Conservation (phyloP, 2,888 invertebrate species). For the Drosophila multiciliata region DNA sequence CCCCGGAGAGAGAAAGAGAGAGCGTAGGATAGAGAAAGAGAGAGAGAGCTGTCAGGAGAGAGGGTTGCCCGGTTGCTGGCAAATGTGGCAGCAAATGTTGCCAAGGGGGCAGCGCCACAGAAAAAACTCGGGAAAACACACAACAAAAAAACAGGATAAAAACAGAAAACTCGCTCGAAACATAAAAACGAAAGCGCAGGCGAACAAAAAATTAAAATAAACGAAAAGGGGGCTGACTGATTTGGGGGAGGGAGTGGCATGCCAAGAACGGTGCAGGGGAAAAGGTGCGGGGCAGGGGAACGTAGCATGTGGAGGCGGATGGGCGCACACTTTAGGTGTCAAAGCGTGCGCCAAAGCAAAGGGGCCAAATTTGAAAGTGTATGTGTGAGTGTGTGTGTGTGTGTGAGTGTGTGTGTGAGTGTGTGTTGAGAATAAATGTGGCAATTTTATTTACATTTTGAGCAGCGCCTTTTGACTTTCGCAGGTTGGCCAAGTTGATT, state of each 20-base stretch:
- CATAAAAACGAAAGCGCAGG: conserved; percentile 76
- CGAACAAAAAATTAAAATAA: conserved; percentile 79
- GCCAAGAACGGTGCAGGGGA: conserved; percentile 20
- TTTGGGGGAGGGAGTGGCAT: conserved; percentile 28
- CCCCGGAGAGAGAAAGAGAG: neutral
- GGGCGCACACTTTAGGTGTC: conserved; percentile 79
- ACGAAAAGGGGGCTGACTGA: conserved; percentile 42
- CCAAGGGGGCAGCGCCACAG: conserved; percentile 36
- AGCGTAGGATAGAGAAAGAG: conserved; percentile 7
- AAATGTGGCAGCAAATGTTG: conserved; percentile 60
- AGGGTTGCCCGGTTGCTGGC: conserved; percentile 32
- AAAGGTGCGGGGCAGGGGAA: conserved; percentile 20
- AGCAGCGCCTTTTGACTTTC: conserved; percentile 49
- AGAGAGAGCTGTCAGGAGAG: conserved; percentile 28
- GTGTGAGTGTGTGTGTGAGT: conserved; percentile 5
- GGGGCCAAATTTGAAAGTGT: conserved; percentile 32
- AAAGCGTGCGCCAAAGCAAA: conserved; percentile 64
- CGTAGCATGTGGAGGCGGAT: conserved; percentile 61
- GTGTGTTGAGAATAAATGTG: conserved; percentile 63
- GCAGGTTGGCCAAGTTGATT: conserved; percentile 36
- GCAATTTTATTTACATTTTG: conserved; percentile 77
- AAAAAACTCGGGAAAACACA: conserved; percentile 36
- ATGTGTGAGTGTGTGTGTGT: neutral
- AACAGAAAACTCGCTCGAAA: conserved; percentile 36
- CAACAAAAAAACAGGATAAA: conserved; percentile 15